A percentile compares a stretch with the other conserved stretches of the same genome.
phyloP scores from a whole-genome alignment of 2,888 invertebrate genomes.

The Sicus ferrugineus region DNA sequence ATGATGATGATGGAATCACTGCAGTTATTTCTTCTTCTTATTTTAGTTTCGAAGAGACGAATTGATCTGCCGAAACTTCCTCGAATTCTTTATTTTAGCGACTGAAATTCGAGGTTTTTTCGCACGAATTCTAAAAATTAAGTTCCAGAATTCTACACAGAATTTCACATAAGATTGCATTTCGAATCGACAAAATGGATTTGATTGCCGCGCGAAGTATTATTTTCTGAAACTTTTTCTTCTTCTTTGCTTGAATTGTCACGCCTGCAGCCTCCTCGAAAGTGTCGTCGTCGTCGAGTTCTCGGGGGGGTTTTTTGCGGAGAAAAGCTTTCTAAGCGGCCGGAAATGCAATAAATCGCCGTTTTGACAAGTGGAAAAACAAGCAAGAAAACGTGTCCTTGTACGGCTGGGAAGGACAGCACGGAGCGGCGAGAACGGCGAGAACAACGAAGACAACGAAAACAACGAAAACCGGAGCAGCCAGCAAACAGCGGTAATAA shows the following conservation, averaged over 20 bases:
- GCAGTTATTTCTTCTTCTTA: no score
- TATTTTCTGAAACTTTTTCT: neutral
- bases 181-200: no score
- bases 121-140: neutral
- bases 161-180: no score
- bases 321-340: neutral
- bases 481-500: neutral
- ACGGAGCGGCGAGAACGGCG: neutral
- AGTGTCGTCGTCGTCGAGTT: no score
- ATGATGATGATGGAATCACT: no score
- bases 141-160: neutral
- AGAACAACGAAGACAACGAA: neutral
- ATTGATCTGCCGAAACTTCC: no score
- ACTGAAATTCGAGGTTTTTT: neutral
- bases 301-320: no score
- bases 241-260: neutral
- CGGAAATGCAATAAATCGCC: slow-evolving; percentile 9
- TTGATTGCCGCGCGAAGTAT: neutral
- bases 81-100: neutral
- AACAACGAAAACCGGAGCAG: neutral
- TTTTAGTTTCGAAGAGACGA: neutral
- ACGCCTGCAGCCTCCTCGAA: no score
- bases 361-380: slow-evolving; percentile 1
- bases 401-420: neutral
- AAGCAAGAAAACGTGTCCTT: neutral